Evolutionary conservation across 37 sponge, comb jelly and placozoan genomes (phyloP), one percentile per base, ranked within the genome.

Genomic region (Geodia barretti): DNA sequence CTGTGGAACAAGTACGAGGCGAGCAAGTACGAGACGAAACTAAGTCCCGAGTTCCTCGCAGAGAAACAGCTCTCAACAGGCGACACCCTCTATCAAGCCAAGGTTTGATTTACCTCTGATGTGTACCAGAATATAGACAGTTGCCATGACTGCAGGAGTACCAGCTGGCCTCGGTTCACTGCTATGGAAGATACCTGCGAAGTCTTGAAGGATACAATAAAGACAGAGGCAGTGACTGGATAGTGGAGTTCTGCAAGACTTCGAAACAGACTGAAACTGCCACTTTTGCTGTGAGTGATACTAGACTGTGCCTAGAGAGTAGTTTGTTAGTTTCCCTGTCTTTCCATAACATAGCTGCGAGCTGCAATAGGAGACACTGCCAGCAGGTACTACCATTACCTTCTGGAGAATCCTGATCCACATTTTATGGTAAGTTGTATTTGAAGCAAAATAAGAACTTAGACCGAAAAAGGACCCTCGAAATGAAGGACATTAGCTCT

Each of bases 1-100:
- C 73, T 94, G 25, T 92, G 93, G 95, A 88, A 85, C 41, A 84
- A 79, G 11, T 80, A 88, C 31, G n/a, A n/a, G n/a, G n/a, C n/a
- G n/a, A n/a, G n/a, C n/a, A n/a, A n/a, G n/a, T n/a, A n/a, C n/a
- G 74, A 70, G 39, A 39, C 60, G 3, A 77, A 68, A 42, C 70
- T 94, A 20, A 42, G 79, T 3, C 19, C 21, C 24, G 54, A 8
- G 3, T 59, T 73, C 28, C 74, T 85, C 20, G 38, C 31, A 3
- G 24, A 65, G 36, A 60, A 85, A 35, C 59, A 89, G 37, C 68
- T 94, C 25, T 62, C 68, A 9, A 68, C 59, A 28, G 95, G 93
- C 0, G 94, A 94, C n/a, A 24, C 30, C 3, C 77, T 94, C 32
- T 60, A 80, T 26, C 41, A 88, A 32, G 41, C 36, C 23, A 39